Base-by-base conservation (phyloP, 2,797 vertebrate species). In the Siniperca obscura region DNA sequence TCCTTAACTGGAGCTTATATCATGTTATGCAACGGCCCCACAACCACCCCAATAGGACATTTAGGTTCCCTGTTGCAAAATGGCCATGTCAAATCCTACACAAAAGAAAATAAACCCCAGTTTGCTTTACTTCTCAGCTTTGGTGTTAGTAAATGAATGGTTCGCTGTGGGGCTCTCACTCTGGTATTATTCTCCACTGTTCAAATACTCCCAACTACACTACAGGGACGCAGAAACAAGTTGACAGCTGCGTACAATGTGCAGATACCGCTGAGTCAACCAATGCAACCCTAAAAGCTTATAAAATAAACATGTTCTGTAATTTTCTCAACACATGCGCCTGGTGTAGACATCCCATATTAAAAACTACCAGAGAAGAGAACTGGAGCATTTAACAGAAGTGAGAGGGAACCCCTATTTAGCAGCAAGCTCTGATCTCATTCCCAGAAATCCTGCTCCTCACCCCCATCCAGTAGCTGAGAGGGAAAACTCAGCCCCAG, bases 391-490 rank as follows among this genome's bases (percentile, higher is more conserved):
- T 87, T 92, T 82, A 81, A 76, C 87, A 91, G 89, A 90, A 85
- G 74, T 52, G 74, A 86, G 81, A 82, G 87, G 88, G 89, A 88
- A 88, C 75, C 88, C 85, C 83, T 80, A 74, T 90, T 89, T 84
- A 90, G 90, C 73, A 82, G 46, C 30, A 0, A 68, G 84, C 85
- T 91, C 90, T 73, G 53, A 76, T 92, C 93, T 92, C 83, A 89
- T 91, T 92, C 83, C 83, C 83, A 90, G 83, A 93, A 89, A 86
- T 76, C 71, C 36, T 44, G 56, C 70, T 76, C 65, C 66, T 68
- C n/a, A 0, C 13, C 74, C 30, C 73, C 34, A 68, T 76, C 65
- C 79, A 70, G 76, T 66, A 87, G 83, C 82, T 22, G 70, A 74
- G 27, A 57, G 25, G 70, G 60, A 36, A 61, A 74, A 69, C 52